Evolutionary conservation across 2,797 vertebrate species (phyloP).

Genomic region (Danio kyathit): DNA sequence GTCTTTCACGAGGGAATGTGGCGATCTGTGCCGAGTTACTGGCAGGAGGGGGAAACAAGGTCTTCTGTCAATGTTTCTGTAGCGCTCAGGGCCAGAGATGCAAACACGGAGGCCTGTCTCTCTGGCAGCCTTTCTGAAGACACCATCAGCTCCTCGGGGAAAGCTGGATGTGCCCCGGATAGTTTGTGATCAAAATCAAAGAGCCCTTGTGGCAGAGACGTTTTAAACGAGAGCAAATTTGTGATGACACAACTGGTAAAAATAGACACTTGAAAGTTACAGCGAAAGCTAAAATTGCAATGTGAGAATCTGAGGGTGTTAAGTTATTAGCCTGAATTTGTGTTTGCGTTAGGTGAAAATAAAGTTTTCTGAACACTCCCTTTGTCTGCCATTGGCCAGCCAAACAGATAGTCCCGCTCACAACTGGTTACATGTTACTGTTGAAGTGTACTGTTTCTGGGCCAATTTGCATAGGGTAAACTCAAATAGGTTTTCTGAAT

Average conservation of each 20-base stretch:
- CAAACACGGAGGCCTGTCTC: constrained; percentile 64
- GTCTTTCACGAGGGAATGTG: constrained; percentile 62
- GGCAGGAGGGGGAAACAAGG: constrained; percentile 62
- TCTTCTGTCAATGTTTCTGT: constrained; percentile 71
- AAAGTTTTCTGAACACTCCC: no score
- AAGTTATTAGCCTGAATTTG: no score
- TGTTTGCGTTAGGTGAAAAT: no score
- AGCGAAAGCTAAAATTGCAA: neutral
- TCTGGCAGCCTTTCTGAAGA: constrained; percentile 66
- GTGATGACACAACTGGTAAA: neutral
- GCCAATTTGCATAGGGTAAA: no score
- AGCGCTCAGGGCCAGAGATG: constrained; percentile 63
- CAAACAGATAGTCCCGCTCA: no score
- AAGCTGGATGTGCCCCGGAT: constrained; percentile 41
- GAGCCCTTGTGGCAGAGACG: neutral
- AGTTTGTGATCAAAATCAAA: constrained; percentile 24
- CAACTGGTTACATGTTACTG: no score
- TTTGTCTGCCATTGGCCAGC: no score
- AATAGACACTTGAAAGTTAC: neutral
- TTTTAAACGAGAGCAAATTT: constrained; percentile 16
- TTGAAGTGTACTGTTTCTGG: no score
- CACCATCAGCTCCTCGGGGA: constrained; percentile 51
- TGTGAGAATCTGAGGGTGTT: neutral
- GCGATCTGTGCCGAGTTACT: constrained; percentile 55
- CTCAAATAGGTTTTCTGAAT: no score